Evolutionary conservation across 2,888 invertebrate genomes (phyloP), one percentile per base, ranked within the genome.

Genomic region (Drosophila merina): DNA sequence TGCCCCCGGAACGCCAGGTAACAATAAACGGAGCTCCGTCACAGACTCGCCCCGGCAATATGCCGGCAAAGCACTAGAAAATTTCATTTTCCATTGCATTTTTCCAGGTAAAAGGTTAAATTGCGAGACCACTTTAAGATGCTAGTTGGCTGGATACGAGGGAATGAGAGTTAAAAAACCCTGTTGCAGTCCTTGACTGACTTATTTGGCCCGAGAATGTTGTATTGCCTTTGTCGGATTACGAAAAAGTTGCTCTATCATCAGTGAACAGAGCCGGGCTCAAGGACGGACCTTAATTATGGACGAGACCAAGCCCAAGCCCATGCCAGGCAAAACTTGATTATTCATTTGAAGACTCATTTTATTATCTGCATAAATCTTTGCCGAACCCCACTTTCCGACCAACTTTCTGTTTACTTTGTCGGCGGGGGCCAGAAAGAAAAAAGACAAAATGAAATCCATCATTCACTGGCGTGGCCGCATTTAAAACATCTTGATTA

Each of bases 361-460:
- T 80, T 77, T 80, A 84, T 86, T 82, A 82, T 86, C 84, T 80
- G 82, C 73, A 86, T 82, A 86, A 86, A 77, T 86, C 81, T 80
- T 78, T 67, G 70, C 74, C 75, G 75, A 75, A 67, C 72, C 70
- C 68, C 68, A 60, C 44, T 30, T 30, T 9, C 58, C 56, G 55
- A 36, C 74, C 70, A 74, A 84, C 68, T 83, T 81, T 74, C 67
- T 77, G 76, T 83, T 86, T 86, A 77, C 85, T 85, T 67, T 76
- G 57, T 63, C 8, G 57, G 48, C 8, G 57, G 48, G 44, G 58
- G 50, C 51, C 25, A 4, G 25, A 57, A n/a, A 10, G 44, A 48
- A 55, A 51, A 44, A 51, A 48, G 40, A 62, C 44, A 56, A 52
- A 66, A 67, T 72, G 73, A 73, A 75, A 84, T 86, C 67, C 77